These are phyloP conservation scores for Cantharis flavilabris DNA, from an alignment of 2,888 invertebrate genomes.

Conservation along the genomic window DNA sequence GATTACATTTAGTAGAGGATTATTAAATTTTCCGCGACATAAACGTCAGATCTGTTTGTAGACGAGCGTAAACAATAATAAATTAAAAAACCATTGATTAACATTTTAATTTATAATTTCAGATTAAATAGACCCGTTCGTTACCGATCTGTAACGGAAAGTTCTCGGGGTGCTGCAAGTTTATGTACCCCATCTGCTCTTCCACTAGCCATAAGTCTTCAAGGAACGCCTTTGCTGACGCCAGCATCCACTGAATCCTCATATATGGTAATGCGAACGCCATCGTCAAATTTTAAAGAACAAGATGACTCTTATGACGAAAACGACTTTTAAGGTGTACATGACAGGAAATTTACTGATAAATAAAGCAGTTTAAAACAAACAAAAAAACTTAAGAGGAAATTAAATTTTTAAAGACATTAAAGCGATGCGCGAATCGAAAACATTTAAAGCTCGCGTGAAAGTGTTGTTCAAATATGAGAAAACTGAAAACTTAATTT, in stretches of 20 bases:
- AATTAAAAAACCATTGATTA: background rate
- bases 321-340: conserved; percentile 46
- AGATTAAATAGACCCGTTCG: conserved; percentile 74
- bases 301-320: conserved; percentile 49
- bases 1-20: background rate
- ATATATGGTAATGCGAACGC: conserved; percentile 49
- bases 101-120: conserved; percentile 42
- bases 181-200: conserved; percentile 74
- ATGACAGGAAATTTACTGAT: conserved; percentile 10
- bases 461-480: background rate
- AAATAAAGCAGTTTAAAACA: background rate
- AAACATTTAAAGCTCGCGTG: background rate
- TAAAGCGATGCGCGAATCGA: background rate
- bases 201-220: conserved; percentile 76
- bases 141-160: conserved; percentile 72
- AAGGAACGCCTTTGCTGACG: conserved; percentile 63
- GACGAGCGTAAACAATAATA: background rate
- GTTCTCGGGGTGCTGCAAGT: conserved; percentile 70
- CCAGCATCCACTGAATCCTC: conserved; percentile 51
- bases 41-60: background rate
- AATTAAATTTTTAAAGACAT: background rate
- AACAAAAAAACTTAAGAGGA: background rate
- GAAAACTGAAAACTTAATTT: conserved; percentile 5
- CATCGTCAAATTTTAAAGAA: conserved; percentile 50
- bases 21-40: background rate